Base-by-base conservation (phyloP, 2,113 vertebrate species). In the Syngnathus typhle region DNA sequence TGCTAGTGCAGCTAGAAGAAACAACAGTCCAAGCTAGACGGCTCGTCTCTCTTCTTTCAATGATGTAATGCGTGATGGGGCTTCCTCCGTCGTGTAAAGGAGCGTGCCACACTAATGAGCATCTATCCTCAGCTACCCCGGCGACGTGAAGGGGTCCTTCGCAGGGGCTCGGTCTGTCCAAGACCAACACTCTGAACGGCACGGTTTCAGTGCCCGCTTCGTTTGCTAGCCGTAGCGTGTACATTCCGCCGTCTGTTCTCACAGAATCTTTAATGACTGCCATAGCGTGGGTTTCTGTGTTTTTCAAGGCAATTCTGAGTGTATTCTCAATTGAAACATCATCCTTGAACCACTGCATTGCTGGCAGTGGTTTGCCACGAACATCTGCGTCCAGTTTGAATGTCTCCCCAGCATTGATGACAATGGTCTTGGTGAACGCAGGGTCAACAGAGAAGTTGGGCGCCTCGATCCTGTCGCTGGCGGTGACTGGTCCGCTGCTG, bases 21-120 rank as follows among this genome's bases (percentile, higher is more conserved):
- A 98, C 95, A 83, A 98, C 82, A 77, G 96, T 99, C 97, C 97
- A 99, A 56, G 97, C 94, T 61, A 99, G 89, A 62, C 95, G 94
- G 75, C 96, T 98, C 7, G 96, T 98, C 92, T 99, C 96, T 89
- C 95, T 92, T 80, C 96, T 97, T 84, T 99, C 95, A 81, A 99
- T 92, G 19, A 96, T 64, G 51, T 98, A 98, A 84, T 97, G 93
- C 82, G 89, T 94, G 88, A 99, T 93, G 69, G 85, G 64, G 73
- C 91, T 93, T 80, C 94, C 95, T 79, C 97, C 97, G 67, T 97
- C 96, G 83, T 98, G 92, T 70, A 92, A 90, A 76, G 95, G 96
- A 66, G 94, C 89, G 70, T 66, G 88, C 97, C 97, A 99, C 38
- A 92, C 81, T 69, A 99, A 85, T 52, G 92, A 92, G 70, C 96